Evolutionary conservation across 1,140 invertebrate species (phyloP), one percentile per base, ranked within the genome.

Genomic region (Megathymus violae): DNA sequence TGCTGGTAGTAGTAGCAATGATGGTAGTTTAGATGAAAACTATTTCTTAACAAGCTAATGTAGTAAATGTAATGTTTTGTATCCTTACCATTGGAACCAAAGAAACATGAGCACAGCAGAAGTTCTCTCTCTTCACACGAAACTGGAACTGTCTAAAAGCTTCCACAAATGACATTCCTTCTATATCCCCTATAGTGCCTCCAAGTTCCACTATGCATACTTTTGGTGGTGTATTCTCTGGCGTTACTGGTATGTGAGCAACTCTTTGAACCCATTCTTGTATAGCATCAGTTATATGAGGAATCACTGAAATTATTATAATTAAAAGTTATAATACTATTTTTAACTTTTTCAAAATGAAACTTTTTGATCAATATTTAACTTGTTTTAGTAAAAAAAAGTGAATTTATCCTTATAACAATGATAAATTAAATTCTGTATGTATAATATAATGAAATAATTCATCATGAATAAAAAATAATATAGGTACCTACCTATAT

Each of bases 121-220:
- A 98, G 81, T 99, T 98, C 80, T 98, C 97, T 54, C 93, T 93
- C 74, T 97, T 96, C 0, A 98, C 97, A 64, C 96, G 91, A 82
- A 99, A 98, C 82, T 99, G 98, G 88, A 99, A 99, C 80, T 99
- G 98, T 17, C 98, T 92, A 83, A 99, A 99, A n/a, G 98, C 98
- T 92, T 99, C 98, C 3, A 99, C 97, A 92, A 99, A 99, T 10
- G 98, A 97, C 98, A 99, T 99, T 41, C 98, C 97, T 92, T 99
- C 99, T 69, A 99, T 99, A 87, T 99, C 99, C 14, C 98, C 99
- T 74, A 99, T 97, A 2, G 99, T 99, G 0, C 99, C 99, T 15
- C 99, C 99, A 19, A 99, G 92, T 93, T 98, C 97, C 22, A 98
- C 94, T 56, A 98, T 96, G 79, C 97, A 98, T 0, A 98, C 96